Conservation (phyloP, 2,113 vertebrate genomes). For the Megalops atlanticus region DNA sequence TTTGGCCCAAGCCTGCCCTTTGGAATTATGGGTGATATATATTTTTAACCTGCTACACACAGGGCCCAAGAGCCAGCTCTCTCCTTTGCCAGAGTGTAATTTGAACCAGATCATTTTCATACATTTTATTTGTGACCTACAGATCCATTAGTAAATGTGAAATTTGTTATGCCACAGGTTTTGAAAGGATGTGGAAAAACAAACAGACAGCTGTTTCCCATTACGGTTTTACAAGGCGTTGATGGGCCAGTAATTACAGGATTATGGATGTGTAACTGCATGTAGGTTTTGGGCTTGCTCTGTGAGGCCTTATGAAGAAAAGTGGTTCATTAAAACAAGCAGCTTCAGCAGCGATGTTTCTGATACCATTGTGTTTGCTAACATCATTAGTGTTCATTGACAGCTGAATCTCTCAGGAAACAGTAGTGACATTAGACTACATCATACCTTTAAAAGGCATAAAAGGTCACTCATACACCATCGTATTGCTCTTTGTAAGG, state of each 20-base stretch:
- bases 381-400: background rate
- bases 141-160: constrained; percentile 8
- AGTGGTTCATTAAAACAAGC: background rate
- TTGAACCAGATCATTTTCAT: constrained; percentile 2
- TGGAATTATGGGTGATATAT: background rate
- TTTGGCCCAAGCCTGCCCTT: background rate
- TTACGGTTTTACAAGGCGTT: background rate
- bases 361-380: background rate
- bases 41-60: background rate
- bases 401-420: background rate
- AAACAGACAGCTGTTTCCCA: background rate
- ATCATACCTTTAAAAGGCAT: no score
- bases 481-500: no score
- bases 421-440: no score
- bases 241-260: background rate
- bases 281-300: background rate
- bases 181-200: background rate
- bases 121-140: constrained; percentile 14
- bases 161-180: background rate
- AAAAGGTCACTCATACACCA: no score
- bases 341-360: background rate
- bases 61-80: no score
- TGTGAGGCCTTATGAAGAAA: background rate
- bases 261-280: background rate
- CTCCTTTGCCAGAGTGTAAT: constrained; percentile 7